A percentile compares a stretch with the other conserved stretches of the same genome.
Conservation (phyloP, 2,797 vertebrate genomes). For the Etheostoma nigrum region DNA sequence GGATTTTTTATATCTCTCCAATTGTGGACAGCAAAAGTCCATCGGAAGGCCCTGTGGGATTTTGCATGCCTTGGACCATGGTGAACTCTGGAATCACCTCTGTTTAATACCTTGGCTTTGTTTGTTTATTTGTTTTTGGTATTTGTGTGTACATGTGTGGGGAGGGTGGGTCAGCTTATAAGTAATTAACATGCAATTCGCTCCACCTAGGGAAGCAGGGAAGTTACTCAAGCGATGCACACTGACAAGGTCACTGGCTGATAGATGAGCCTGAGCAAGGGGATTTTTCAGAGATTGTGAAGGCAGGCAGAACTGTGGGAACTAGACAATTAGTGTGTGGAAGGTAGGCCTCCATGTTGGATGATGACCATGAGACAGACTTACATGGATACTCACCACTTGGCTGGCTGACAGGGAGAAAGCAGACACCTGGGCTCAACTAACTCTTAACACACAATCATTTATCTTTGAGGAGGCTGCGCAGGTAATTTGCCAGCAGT, state of each 20-base stretch:
- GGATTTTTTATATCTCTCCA: not conserved
- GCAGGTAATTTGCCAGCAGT: slow-evolving; percentile 68
- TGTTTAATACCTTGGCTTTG: slow-evolving; percentile 22
- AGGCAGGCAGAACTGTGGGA: slow-evolving; percentile 83
- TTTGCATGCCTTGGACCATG: slow-evolving; percentile 11
- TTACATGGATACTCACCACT: slow-evolving; percentile 76
- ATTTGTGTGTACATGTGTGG: slow-evolving; percentile 33
- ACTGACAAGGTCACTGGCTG: slow-evolving; percentile 86
- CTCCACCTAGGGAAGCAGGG: slow-evolving; percentile 71
- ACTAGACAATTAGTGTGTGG: slow-evolving; percentile 81
- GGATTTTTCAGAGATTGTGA: slow-evolving; percentile 79
- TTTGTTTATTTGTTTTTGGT: slow-evolving; percentile 66
- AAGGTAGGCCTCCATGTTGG: slow-evolving; percentile 77
- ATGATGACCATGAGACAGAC: slow-evolving; percentile 78
- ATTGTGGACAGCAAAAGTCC: slow-evolving; percentile 13
- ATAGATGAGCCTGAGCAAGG: slow-evolving; percentile 82
- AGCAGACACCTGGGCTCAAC: slow-evolving; percentile 74
- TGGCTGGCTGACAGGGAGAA: slow-evolving; percentile 73
- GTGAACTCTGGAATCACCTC: slow-evolving; percentile 3
- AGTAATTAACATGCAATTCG: slow-evolving; percentile 77
- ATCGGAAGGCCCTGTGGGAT: slow-evolving; percentile 7
- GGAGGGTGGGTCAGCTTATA: slow-evolving; percentile 58
- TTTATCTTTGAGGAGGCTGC: slow-evolving; percentile 74
- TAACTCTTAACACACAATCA: slow-evolving; percentile 67
- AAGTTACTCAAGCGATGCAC: slow-evolving; percentile 81